A percentile compares a stretch with the other conserved stretches of the same genome.
Conservation (phyloP, 2,113 vertebrate species). For the rabbit (Oryctolagus cuniculus) region DNA sequence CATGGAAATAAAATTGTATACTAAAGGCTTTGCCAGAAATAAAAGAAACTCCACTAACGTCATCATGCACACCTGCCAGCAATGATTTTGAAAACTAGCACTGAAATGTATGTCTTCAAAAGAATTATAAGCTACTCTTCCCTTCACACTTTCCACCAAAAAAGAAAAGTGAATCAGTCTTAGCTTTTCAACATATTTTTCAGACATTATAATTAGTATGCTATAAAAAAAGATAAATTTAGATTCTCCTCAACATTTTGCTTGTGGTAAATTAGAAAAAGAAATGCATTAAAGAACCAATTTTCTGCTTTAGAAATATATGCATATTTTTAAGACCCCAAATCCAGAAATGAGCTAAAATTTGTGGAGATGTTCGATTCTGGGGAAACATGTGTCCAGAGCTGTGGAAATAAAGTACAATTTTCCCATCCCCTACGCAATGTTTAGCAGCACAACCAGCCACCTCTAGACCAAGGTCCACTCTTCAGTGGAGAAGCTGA, state of each 20-base stretch:
- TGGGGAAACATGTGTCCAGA: background rate
- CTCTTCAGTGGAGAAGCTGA: too few species aligned
- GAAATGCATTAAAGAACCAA: slow-evolving; percentile 30
- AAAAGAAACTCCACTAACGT: slow-evolving; percentile 42
- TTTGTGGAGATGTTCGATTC: background rate
- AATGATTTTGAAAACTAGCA: background rate
- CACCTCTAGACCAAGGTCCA: rapidly evolving
- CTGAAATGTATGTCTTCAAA: background rate
- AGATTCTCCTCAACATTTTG: slow-evolving; percentile 35
- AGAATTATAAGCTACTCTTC: background rate
- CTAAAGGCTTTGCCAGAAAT: slow-evolving; percentile 59
- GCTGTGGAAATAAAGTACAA: background rate
- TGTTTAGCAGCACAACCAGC: background rate
- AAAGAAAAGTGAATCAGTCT: background rate
- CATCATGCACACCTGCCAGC: slow-evolving; percentile 33
- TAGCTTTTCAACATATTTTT: slow-evolving; percentile 52
- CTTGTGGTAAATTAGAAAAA: slow-evolving; percentile 33
- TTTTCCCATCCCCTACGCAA: background rate
- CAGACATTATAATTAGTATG: background rate
- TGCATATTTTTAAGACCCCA: background rate
- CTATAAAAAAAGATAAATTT: slow-evolving; percentile 23
- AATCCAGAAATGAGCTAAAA: slow-evolving; percentile 31
- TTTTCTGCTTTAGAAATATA: slow-evolving; percentile 54
- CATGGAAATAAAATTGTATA: slow-evolving; percentile 62
- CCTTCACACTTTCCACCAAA: background rate